Evolutionary conservation across 2,113 vertebrate genomes (phyloP).

Genomic region (Macroglossus sobrinus): DNA sequence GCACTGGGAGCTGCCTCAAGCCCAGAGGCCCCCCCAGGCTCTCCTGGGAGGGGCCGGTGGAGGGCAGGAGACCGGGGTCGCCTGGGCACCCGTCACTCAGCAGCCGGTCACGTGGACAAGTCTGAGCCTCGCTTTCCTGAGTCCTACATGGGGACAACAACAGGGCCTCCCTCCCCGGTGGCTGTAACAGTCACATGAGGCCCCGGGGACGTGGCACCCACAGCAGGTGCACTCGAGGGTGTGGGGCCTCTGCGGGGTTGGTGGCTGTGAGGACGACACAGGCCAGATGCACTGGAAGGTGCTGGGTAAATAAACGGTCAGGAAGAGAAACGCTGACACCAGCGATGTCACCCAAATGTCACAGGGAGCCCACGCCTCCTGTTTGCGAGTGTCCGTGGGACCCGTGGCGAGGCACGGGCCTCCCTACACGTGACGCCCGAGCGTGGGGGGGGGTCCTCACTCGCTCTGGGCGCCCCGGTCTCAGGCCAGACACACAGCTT

Average conservation of each 20-base stretch:
- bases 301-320: rapidly evolving
- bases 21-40: not conserved
- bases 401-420: not conserved
- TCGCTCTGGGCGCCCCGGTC: not conserved
- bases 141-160: not conserved
- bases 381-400: not conserved
- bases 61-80: not conserved
- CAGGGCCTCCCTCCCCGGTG: not conserved
- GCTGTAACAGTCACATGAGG: rapidly evolving
- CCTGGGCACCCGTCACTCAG: not conserved
- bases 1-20: not conserved
- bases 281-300: not conserved
- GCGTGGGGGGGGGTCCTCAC: not conserved
- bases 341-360: not conserved
- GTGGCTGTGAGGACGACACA: not conserved
- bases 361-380: not conserved
- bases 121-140: not conserved
- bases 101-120: not conserved
- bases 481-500: not conserved
- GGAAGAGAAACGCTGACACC: rapidly evolving
- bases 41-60: rapidly evolving
- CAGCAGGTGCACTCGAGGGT: rapidly evolving
- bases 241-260: not conserved
- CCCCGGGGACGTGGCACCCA: not conserved
- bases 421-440: too few relatives aligned